These are phyloP conservation scores for Eucriotettix oculatus DNA, from an alignment of 2,888 invertebrate genomes.

Conservation along the genomic window DNA sequence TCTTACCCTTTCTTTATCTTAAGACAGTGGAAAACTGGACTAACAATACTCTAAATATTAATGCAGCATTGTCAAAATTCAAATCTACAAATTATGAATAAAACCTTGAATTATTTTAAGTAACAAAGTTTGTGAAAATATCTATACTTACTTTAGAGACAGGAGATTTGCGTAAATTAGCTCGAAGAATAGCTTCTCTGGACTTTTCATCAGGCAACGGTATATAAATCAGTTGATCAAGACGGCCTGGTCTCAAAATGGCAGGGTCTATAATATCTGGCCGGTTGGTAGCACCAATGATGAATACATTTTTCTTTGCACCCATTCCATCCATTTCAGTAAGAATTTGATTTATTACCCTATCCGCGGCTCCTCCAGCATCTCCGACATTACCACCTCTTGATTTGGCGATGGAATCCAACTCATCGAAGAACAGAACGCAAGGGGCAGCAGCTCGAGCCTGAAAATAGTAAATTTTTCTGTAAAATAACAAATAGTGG, in stretches of 20 bases:
- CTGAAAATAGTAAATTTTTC: constrained; percentile 26
- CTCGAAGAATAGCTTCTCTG: constrained; percentile 86
- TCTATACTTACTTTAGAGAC: constrained; percentile 53
- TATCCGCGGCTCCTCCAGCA: constrained; percentile 95
- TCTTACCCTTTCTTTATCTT: no score
- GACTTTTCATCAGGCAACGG: constrained; percentile 98
- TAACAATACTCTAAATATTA: not conserved
- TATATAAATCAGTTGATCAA: constrained; percentile 99
- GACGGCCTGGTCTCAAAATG: constrained; percentile 91
- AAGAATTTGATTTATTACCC: constrained; percentile 98
- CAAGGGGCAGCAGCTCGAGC: constrained; percentile 98
- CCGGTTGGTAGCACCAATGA: constrained; percentile 90
- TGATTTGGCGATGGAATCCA: constrained; percentile 98
- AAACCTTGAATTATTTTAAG: not conserved
- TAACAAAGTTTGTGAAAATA: not conserved
- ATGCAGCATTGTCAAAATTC: not conserved
- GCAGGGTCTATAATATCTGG: constrained; percentile 98
- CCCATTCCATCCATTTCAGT: constrained; percentile 99
- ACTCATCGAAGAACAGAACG: constrained; percentile 97
- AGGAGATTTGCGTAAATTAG: constrained; percentile 91
- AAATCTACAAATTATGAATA: not conserved
- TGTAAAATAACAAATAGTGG: no score
- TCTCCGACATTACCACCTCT: constrained; percentile 95
- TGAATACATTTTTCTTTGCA: constrained; percentile 98
- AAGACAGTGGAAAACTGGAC: not conserved